phyloP scores from a whole-genome alignment of 1,140 invertebrate species.

The Arion vulgaris region DNA sequence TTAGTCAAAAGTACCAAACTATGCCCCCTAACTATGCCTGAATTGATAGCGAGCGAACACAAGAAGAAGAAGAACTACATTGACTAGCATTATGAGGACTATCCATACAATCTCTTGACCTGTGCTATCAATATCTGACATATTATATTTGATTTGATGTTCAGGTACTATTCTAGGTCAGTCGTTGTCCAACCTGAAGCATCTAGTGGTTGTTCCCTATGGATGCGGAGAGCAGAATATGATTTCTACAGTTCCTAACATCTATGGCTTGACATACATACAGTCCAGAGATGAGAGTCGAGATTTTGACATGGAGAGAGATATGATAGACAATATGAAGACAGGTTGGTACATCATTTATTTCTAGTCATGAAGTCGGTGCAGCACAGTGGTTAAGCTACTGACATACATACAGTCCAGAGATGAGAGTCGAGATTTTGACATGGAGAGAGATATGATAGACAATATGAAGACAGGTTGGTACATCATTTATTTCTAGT shows the following conservation, averaged over 20 bases:
- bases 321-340: constrained; percentile 83
- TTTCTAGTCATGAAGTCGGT: no score
- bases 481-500: neutral
- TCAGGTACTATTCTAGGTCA: constrained; percentile 64
- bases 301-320: constrained; percentile 79
- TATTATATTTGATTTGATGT: no score
- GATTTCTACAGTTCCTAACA: constrained; percentile 91
- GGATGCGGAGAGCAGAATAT: constrained; percentile 97
- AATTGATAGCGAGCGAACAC: no score
- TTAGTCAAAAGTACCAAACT: no score
- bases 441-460: constrained; percentile 81
- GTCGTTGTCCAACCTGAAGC: constrained; percentile 62
- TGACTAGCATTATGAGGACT: no score
- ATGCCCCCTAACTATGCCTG: no score
- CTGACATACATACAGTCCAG: constrained; percentile 83
- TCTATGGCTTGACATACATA: constrained; percentile 87
- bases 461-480: constrained; percentile 83
- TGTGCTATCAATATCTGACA: no score
- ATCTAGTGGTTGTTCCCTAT: constrained; percentile 84
- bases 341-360: constrained; percentile 72
- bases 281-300: constrained; percentile 76
- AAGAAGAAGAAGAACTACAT: no score
- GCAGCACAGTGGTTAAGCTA: no score
- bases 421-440: constrained; percentile 76
- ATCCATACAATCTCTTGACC: no score